Base-by-base conservation (phyloP, 2,888 invertebrate species). In the Cataglyphis albicans region DNA sequence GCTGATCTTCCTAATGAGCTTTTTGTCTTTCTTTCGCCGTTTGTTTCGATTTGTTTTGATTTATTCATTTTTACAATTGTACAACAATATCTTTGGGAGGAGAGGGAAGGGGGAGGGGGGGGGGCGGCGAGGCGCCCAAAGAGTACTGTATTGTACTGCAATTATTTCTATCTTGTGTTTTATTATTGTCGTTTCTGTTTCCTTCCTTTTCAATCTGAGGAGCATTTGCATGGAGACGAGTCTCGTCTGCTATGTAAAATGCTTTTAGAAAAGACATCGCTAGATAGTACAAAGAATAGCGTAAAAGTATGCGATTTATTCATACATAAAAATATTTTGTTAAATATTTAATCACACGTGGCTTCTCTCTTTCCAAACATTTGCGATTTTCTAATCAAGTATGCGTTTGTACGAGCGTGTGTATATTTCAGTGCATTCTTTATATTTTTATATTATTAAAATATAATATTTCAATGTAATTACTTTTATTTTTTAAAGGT, bases 191-290 rank as follows among this genome's bases (percentile, higher is more conserved):
- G 73, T 82, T 82, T 84, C 84, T 75, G 80, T 76, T 84, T 80
- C 52, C 78, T 80, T 61, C 44, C 32, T 32, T 64, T 67, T 15
- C 63, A 35, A 55, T 67, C 48, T 68, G 65, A 65, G 57, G 21
- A 29, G 64, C 83, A 87, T 87, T 89, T 88, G 84, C 89, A 90
- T 87, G 83, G 82, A 86, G 84, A 85, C 85, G 84, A 88, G 84
- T 55, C 85, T 85, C 76, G 74, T 85, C 78, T 85, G 82, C 82
- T 80, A 75, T 75, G 70, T 61, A 48, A 61, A 59, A 70, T 82
- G 68, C 74, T 82, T 82, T 70, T 61, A 64, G 44, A 38, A 63
- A 75, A 57, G 18, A 75, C 75, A 82, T 65, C 41, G 68, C 76
- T 32, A 44, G 10, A 2, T 38, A 64, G 44, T 25, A 41, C 55